Percentiles rank a stretch among this genome's conserved stretches.
Evolutionary conservation across 1,140 invertebrate genomes (phyloP).

Genomic region (Achatina immaculata): DNA sequence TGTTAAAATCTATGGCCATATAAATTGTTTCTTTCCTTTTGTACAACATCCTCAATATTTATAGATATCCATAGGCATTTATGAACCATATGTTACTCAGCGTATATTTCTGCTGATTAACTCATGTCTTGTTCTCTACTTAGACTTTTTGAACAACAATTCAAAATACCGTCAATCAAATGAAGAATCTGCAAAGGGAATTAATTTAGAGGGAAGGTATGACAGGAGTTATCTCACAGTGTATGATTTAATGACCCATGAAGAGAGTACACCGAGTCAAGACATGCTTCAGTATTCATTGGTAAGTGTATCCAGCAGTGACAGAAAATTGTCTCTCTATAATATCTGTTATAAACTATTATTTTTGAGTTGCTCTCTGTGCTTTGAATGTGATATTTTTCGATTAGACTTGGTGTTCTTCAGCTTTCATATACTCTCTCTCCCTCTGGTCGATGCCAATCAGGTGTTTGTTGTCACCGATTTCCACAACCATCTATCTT

Average conservation of each 20-base stretch:
- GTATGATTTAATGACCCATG: conserved; percentile 77
- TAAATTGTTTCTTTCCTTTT: too few relatives aligned
- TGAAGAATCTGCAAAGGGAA: conserved; percentile 39
- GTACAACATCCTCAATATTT: too few relatives aligned
- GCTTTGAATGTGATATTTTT: neutral
- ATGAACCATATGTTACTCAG: neutral
- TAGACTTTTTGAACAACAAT: conserved; percentile 31
- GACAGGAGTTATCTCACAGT: conserved; percentile 71
- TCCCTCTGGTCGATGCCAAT: too few relatives aligned
- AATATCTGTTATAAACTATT: neutral
- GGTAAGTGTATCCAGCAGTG: conserved; percentile 69
- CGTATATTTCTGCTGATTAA: neutral
- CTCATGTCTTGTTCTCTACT: neutral
- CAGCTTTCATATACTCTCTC: too few relatives aligned
- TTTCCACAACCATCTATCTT: too few relatives aligned
- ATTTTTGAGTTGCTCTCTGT: conserved; percentile 22
- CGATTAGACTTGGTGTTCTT: too few relatives aligned
- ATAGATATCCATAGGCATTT: too few relatives aligned
- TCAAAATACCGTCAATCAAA: neutral
- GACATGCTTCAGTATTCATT: conserved; percentile 79
- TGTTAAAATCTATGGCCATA: too few relatives aligned
- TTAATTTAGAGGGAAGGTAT: conserved; percentile 52
- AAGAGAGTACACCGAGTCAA: conserved; percentile 74
- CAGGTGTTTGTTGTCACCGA: too few relatives aligned
- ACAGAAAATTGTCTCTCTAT: neutral